These are phyloP conservation scores for zebrafish (Danio rerio) DNA, from an alignment of 2,113 vertebrate genomes.

Conservation along the genomic window DNA sequence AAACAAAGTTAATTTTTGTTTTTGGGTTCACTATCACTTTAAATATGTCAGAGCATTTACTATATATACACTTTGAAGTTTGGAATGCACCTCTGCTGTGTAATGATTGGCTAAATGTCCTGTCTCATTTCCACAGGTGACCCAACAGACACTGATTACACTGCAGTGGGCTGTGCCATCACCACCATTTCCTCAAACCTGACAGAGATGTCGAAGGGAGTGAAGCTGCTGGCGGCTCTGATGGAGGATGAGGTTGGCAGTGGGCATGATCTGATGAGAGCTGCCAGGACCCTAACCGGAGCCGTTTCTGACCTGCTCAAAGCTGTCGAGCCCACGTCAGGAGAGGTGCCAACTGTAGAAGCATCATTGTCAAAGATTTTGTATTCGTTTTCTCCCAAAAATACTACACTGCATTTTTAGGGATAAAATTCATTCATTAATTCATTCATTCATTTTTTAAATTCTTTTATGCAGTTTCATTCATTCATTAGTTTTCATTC, in stretches of 20 bases:
- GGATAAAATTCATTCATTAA: no score
- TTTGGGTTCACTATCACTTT: no score
- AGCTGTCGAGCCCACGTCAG: constrained; percentile 93
- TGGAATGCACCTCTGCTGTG: not conserved
- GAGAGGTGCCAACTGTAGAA: constrained; percentile 79
- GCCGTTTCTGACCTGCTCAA: constrained; percentile 95
- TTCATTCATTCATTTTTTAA: no score
- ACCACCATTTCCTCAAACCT: constrained; percentile 99
- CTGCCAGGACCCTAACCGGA: constrained; percentile 90
- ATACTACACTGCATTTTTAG: no score
- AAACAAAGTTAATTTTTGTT: no score
- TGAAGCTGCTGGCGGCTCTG: constrained; percentile 93
- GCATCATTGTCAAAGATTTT: not conserved
- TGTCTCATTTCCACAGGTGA: constrained; percentile 79
- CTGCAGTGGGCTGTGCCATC: constrained; percentile 97
- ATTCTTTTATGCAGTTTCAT: no score
- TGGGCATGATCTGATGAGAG: constrained; percentile 92
- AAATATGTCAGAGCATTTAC: not conserved
- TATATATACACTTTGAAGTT: not conserved
- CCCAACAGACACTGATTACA: constrained; percentile 96
- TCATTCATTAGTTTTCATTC: no score
- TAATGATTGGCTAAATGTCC: not conserved
- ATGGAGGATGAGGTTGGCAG: constrained; percentile 97
- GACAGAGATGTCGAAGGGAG: constrained; percentile 98
- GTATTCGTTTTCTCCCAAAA: no score